A percentile compares a stretch with the other conserved stretches of the same genome.
Evolutionary conservation across 2,888 invertebrate species (phyloP).

Genomic region (Camponotus fellah): DNA sequence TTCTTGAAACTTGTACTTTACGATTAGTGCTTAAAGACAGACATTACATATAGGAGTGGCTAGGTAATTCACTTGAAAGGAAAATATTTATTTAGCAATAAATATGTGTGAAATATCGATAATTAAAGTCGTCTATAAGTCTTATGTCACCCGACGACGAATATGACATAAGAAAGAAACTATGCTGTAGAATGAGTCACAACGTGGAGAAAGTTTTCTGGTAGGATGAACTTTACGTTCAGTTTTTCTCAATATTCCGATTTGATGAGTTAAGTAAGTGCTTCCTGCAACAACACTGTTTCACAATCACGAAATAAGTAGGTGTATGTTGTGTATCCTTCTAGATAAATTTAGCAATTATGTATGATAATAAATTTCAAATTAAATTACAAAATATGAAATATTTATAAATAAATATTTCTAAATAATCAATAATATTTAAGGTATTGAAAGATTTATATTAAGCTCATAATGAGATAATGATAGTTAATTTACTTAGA

Average conservation of each 20-base stretch:
- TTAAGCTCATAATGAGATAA: neutral
- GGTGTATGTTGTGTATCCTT: neutral
- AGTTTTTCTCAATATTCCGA: conserved; percentile 50
- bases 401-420: neutral
- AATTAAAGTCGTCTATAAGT: conserved; percentile 54
- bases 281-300: neutral
- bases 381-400: neutral
- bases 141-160: conserved; percentile 29
- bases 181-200: conserved; percentile 74
- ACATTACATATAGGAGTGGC: neutral
- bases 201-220: conserved; percentile 67
- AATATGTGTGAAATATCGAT: conserved; percentile 47
- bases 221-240: conserved; percentile 27
- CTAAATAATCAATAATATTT: conserved; percentile 11
- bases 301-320: neutral
- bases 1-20: neutral
- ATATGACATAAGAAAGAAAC: conserved; percentile 78
- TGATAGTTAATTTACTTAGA: neutral
- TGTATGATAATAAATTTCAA: conserved; percentile 8
- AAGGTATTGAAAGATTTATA: neutral
- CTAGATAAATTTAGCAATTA: neutral
- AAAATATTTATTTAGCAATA: conserved; percentile 54
- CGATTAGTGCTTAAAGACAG: neutral
- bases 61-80: conserved; percentile 3
- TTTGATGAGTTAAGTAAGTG: neutral